Base-by-base conservation (phyloP, 2,888 invertebrate genomes). In the Myopa tessellatipennis region DNA sequence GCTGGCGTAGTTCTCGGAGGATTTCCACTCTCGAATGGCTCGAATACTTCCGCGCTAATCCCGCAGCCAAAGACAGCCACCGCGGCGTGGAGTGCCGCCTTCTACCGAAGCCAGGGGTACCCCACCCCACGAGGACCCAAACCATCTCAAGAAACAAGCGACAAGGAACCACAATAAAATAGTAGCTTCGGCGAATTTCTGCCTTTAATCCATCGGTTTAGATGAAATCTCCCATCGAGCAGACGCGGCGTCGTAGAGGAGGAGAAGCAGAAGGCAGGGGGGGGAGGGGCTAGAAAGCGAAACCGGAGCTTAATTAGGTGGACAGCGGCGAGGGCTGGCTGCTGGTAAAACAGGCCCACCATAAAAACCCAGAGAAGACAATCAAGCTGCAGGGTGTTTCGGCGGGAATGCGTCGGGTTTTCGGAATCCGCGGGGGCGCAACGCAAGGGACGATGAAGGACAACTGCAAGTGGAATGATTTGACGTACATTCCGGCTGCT, bases 121-220 rank as follows among this genome's bases (percentile, higher is more conserved):
- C 65, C 34, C 4, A 14, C 26, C 36, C 36, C 69, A 26, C 16
- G 36, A 52, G 10, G 7, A 52, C n/a, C 10, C 26, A 69, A 18
- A 45, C 36, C 69, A 50, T 34, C 50, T 34, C 50, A 69, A 50
- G 14, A 69, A 50, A 18, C 50, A 50, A 52, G 18, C 45, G 61
- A n/a, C 69, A 50, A 26, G 6, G 26, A 69, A 69, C 16, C 26
- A 55, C n/a, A 34, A 6, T 55, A 16, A 14, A 36, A 70, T 34
- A 55, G 38, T 36, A 55, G n/a, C 55, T 70, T 70, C 52, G 55
- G 70, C 55, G 52, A 52, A 70, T 55, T 70, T 26, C 36, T 63
- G 18, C 16, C 52, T 63, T 58, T 74, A 74, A 74, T 74, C 74
- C 74, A 34, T 40, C 12, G 38, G 68, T 38, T 74, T 74, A 55